Percentiles rank a stretch among this genome's conserved stretches.
Conservation (phyloP, 2,888 invertebrate genomes). For the Quadriops clusia region DNA sequence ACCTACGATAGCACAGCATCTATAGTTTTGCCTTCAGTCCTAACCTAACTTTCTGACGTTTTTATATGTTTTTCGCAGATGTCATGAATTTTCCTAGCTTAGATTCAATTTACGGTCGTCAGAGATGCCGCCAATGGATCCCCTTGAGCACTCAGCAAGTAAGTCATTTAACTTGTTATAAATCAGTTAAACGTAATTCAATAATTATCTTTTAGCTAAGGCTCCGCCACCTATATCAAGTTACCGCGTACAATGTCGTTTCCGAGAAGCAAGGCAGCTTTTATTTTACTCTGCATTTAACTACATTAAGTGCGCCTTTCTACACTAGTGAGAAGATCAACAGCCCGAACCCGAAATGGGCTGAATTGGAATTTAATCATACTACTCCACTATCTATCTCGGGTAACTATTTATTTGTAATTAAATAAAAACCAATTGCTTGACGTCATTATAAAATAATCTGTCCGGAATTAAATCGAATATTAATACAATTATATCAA, state of each 20-base stretch:
- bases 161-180: constrained; percentile 16
- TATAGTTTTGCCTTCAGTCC: no score
- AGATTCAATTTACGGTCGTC: constrained; percentile 45
- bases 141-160: constrained; percentile 77
- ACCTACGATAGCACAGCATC: no score
- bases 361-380: constrained; percentile 64
- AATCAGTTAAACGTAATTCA: constrained; percentile 4
- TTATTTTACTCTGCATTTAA: constrained; percentile 70
- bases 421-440: no score
- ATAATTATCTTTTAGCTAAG: constrained; percentile 45
- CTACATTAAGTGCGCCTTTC: constrained; percentile 71
- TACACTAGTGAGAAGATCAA: constrained; percentile 69
- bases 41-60: constrained; percentile 10
- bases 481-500: no score
- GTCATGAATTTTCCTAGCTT: constrained; percentile 31
- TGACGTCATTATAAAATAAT: no score
- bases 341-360: constrained; percentile 67
- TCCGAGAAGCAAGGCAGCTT: constrained; percentile 43
- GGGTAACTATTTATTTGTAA: no score
- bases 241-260: constrained; percentile 51
- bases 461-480: no score
- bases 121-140: constrained; percentile 66
- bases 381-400: no score
- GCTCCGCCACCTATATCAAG: constrained; percentile 65
- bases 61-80: constrained; percentile 18